Evolutionary conservation across 2,113 vertebrate genomes (phyloP).

Genomic region (Acrocephalus kingi): DNA sequence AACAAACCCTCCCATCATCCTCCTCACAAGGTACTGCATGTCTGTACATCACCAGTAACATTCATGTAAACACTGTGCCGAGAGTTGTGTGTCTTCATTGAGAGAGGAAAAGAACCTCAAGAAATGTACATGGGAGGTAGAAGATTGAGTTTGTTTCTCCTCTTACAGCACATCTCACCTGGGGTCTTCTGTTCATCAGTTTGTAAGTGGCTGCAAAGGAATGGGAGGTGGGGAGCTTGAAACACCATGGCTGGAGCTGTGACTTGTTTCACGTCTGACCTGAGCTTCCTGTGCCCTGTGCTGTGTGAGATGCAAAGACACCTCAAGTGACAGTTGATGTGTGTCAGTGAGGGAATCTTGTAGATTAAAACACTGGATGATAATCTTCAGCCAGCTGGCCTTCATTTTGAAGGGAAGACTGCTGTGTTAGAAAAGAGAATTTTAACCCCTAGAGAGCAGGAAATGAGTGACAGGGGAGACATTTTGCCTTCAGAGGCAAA

Average conservation of each 20-base stretch:
- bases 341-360: neutral
- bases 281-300: fast-evolving
- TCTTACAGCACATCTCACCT: neutral
- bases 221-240: neutral
- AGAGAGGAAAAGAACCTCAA: neutral
- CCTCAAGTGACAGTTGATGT: neutral
- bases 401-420: neutral
- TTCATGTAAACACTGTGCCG: neutral
- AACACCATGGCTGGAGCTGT: neutral
- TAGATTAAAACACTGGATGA: neutral
- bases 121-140: neutral
- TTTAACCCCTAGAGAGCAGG: neutral
- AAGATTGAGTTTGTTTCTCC: neutral
- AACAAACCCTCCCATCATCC: neutral
- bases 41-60: neutral
- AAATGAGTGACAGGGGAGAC: neutral
- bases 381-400: neutral
- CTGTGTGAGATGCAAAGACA: neutral
- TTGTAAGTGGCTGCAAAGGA: neutral
- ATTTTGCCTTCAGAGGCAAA: neutral
- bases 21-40: neutral
- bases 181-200: neutral
- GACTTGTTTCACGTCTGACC: neutral
- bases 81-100: neutral
- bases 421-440: neutral